These are phyloP conservation scores for Ploceus nigricollis DNA, from an alignment of 2,113 vertebrate genomes.

Conservation along the genomic window DNA sequence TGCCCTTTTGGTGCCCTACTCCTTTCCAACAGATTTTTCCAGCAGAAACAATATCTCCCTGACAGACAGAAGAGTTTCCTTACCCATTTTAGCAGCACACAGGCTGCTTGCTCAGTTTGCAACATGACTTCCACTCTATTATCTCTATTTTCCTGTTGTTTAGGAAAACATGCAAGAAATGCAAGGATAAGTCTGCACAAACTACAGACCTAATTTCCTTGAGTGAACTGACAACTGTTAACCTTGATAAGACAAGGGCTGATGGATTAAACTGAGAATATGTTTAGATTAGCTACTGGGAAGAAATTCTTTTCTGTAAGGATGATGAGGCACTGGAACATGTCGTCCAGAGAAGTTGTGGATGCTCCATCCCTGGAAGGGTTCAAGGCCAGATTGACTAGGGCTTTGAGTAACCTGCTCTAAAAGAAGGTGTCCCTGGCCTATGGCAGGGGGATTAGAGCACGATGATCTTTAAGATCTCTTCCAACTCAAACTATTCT, in stretches of 20 bases:
- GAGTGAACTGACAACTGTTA: neutral
- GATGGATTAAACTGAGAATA: neutral
- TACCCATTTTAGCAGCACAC: neutral
- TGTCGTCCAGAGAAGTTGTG: neutral
- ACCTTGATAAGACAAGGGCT: neutral
- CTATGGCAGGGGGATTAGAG: neutral
- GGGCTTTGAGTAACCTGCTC: neutral
- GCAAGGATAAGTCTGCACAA: neutral
- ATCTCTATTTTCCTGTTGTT: constrained; percentile 11
- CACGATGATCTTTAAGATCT: neutral
- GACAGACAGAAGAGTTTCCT: neutral
- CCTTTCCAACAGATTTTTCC: neutral
- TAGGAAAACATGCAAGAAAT: neutral
- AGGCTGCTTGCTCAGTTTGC: neutral
- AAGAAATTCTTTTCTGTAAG: neutral
- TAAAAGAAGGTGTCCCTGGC: neutral
- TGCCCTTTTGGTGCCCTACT: neutral
- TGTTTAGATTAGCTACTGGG: neutral
- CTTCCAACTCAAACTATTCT: neutral
- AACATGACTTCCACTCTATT: neutral
- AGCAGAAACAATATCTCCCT: neutral
- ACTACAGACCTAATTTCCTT: neutral
- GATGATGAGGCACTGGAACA: neutral
- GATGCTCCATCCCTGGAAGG: neutral
- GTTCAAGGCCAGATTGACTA: neutral